Evolutionary conservation across 2,797 vertebrate genomes (phyloP), one percentile per base, ranked within the genome.

Genomic region (Tokudaia tokunoshimensis): DNA sequence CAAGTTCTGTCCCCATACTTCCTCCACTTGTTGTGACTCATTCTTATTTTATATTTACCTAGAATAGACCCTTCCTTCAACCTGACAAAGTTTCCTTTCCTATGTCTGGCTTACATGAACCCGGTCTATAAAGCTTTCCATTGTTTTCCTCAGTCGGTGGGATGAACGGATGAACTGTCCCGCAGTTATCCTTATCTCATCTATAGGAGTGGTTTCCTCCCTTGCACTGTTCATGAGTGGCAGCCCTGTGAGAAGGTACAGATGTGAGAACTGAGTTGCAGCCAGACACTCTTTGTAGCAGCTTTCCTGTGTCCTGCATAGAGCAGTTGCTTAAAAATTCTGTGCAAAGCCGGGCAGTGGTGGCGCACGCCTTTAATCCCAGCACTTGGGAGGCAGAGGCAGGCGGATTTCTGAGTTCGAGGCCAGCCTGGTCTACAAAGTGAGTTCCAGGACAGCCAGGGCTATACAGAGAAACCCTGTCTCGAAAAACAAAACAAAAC

Each of bases 301-400:
- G 31, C 15, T 87, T 79, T 67, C 6, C 79, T 59, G 9, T 89
- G 57, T 8, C 15, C 63, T 92, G 29, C 24, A 76, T 74, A 79
- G n/a, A 81, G n/a, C 8, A 55, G 55, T 31, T 37, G 41, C 59
- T 96, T 89, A 65, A 88, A 95, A 92, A 65, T 34, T 76, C 41
- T 89, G 65, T 78, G 8, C 50, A 86, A 65, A 91, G n/a, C n/a
- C n/a, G n/a, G n/a, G n/a, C n/a, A n/a, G n/a, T n/a, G n/a, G n/a
- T n/a, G n/a, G n/a, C n/a, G n/a, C n/a, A n/a, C n/a, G n/a, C n/a
- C n/a, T n/a, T n/a, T n/a, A n/a, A n/a, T n/a, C n/a, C n/a, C n/a
- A n/a, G n/a, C n/a, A n/a, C n/a, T n/a, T n/a, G n/a, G n/a, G n/a
- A n/a, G n/a, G n/a, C n/a, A n/a, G n/a, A n/a, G n/a, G n/a, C n/a